Evolutionary conservation across 2,797 vertebrate genomes (phyloP), one percentile per base, ranked within the genome.

Genomic region (Falco naumanni): DNA sequence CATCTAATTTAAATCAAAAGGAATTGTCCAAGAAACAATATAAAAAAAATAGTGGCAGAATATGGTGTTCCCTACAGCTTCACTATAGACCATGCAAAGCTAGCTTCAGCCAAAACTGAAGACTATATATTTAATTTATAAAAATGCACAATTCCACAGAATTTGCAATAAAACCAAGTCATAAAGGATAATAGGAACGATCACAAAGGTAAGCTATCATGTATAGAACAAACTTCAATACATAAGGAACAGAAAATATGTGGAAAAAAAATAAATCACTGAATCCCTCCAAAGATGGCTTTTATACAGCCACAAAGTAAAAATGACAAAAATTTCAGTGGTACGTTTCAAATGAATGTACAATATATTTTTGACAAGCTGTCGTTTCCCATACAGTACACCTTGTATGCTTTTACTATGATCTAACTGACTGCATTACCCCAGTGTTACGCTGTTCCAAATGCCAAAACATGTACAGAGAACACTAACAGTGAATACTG

Each of bases 281-380:
- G 41, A 53, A 91, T 57, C 92, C 54, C 57, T 71, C 43, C 74
- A 24, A 87, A 83, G 29, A 81, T 24, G 78, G 24, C 20, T 81
- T 85, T 70, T 43, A 75, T 47, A 82, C 69, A 93, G 54, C 28
- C 39, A 81, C 0, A 0, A 83, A 91, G 51, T 41, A 94, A 91
- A 92, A 93, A 66, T 1, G 26, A 82, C 10, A n/a, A 84, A 84
- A 89, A 81, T 45, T 85, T 94, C 88, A 87, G 72, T 5, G 13
- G 84, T 92, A 41, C 82, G 41, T 91, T 93, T 96, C 92, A 93
- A 85, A 45, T 41, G 59, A 76, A 84, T 20, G 60, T 81, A 93
- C 66, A 69, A 54, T 83, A 37, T 91, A 84, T 56, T 96, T 95
- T 7, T 94, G 94, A 95, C 89, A 95, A 89, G 54, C 70, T 90